These are phyloP conservation scores for Falco peregrinus DNA, from an alignment of 2,797 vertebrate genomes.

Conservation along the genomic window DNA sequence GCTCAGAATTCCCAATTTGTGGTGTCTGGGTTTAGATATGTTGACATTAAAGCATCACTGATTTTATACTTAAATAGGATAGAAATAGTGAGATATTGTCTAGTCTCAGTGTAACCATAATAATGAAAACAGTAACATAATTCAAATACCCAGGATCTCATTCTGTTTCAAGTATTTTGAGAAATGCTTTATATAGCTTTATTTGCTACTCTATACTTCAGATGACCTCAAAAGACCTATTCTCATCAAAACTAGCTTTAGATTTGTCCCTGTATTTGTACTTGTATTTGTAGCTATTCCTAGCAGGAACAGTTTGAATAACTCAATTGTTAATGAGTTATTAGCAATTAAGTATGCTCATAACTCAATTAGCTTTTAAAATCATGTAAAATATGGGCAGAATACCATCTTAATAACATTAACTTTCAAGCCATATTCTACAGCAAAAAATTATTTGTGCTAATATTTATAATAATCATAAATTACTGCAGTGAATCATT, in stretches of 20 bases:
- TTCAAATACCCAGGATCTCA: neutral
- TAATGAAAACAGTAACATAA: neutral
- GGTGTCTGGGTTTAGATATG: accelerated
- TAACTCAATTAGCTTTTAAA: neutral
- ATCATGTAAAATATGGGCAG: neutral
- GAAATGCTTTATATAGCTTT: neutral
- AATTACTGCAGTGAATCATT: neutral
- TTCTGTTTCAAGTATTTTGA: neutral
- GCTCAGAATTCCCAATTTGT: neutral
- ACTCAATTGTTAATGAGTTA: neutral
- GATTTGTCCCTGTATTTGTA: neutral
- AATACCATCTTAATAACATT: neutral
- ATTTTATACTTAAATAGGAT: neutral
- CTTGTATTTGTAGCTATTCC: neutral
- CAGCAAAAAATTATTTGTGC: neutral
- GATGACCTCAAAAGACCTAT: neutral
- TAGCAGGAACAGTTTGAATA: neutral
- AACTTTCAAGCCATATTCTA: neutral
- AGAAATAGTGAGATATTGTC: neutral
- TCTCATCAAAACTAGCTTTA: neutral
- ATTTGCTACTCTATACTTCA: neutral
- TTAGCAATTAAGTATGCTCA: no score
- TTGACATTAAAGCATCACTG: neutral
- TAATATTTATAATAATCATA: neutral
- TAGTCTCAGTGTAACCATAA: neutral